These are phyloP conservation scores for Cheirogaleus medius DNA, from an alignment of 2,113 vertebrate species.

Conservation along the genomic window DNA sequence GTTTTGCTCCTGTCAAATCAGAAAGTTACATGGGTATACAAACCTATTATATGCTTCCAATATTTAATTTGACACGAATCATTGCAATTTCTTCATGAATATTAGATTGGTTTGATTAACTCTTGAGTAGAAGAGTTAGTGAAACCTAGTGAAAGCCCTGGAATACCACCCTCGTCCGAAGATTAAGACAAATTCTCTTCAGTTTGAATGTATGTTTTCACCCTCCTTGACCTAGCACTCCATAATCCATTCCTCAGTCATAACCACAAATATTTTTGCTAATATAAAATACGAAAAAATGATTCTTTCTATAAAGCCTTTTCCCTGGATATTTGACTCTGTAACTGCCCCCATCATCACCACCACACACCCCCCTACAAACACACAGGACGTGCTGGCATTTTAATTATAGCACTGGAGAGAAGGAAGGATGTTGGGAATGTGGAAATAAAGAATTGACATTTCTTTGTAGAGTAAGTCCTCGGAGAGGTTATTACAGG, in stretches of 20 bases:
- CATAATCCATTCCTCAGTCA: neutral
- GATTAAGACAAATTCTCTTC: neutral
- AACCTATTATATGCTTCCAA: neutral
- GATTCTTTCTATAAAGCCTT: neutral
- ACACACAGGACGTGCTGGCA: neutral
- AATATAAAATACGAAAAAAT: neutral
- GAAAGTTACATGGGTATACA: neutral
- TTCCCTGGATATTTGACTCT: neutral
- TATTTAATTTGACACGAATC: neutral
- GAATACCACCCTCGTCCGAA: neutral
- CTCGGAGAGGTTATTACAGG: neutral
- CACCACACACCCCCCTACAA: neutral
- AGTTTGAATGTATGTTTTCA: neutral
- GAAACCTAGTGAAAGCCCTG: neutral
- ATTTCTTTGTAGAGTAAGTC: neutral
- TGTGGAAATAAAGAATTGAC: slow-evolving; percentile 17
- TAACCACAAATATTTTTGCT: neutral
- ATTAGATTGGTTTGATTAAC: neutral
- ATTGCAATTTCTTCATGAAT: neutral
- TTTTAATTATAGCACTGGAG: slow-evolving; percentile 27
- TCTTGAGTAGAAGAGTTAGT: neutral
- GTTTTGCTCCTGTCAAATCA: neutral
- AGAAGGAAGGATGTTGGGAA: neutral
- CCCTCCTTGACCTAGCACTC: neutral
- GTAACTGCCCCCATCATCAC: neutral